phyloP scores from a whole-genome alignment of 2,888 invertebrate genomes.

The Zygogramma bicolorata region DNA sequence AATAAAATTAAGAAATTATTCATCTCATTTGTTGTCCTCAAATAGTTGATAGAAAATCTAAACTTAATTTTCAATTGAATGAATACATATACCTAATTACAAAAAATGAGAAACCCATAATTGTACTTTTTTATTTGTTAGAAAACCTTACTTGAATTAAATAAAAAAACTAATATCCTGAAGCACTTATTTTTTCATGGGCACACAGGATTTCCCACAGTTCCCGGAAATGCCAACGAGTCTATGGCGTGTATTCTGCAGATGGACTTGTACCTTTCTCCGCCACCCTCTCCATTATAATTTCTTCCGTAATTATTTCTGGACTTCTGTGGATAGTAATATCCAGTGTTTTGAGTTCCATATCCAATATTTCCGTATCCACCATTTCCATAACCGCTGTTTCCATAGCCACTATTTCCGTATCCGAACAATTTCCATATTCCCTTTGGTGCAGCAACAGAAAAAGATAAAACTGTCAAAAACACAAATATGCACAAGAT shows the following conservation, averaged over 20 bases:
- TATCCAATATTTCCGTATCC: slow-evolving; percentile 23
- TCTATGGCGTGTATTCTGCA: slow-evolving; percentile 77
- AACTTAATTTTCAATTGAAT: too few relatives aligned
- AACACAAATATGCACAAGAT: neutral
- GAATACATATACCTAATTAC: too few relatives aligned
- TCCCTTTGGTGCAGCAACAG: slow-evolving; percentile 2
- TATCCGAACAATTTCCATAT: slow-evolving; percentile 36
- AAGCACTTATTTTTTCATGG: too few relatives aligned
- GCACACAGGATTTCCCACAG: slow-evolving; percentile 54
- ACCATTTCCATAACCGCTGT: slow-evolving; percentile 14
- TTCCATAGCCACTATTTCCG: neutral
- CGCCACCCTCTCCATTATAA: slow-evolving; percentile 59
- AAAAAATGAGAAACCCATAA: too few relatives aligned
- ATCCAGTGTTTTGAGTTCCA: slow-evolving; percentile 27
- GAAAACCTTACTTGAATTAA: too few relatives aligned
- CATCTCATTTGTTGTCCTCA: too few relatives aligned
- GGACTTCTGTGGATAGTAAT: slow-evolving; percentile 31
- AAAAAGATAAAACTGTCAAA: neutral
- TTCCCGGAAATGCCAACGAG: slow-evolving; percentile 71
- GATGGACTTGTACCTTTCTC: slow-evolving; percentile 76
- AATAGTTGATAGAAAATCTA: too few relatives aligned
- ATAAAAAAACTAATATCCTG: too few relatives aligned
- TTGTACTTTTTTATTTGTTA: too few relatives aligned
- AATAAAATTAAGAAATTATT: too few relatives aligned
- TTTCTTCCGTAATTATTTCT: slow-evolving; percentile 43